A percentile compares a stretch with the other conserved stretches of the same genome.
Evolutionary conservation across 2,113 vertebrate species (phyloP).

Genomic region (Corythornis cristatus): DNA sequence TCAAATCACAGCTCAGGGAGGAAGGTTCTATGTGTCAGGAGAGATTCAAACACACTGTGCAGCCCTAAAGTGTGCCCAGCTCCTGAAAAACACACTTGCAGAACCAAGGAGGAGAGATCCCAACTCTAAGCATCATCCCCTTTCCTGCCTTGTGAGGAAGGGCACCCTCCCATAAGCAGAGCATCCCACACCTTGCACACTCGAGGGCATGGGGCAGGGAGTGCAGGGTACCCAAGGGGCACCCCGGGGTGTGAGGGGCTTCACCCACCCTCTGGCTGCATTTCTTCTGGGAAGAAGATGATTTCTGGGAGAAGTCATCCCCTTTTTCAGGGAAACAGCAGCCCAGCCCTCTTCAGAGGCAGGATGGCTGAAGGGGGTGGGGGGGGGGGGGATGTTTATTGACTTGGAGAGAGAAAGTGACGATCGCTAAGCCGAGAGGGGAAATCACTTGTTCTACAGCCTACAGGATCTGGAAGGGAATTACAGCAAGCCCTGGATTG

Average conservation of each 20-base stretch:
- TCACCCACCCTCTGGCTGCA: fast-evolving
- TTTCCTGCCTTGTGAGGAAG: not conserved
- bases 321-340: not conserved
- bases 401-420: not conserved
- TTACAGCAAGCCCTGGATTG: not conserved
- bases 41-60: not conserved
- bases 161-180: not conserved
- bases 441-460: not conserved
- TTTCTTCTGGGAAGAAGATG: not conserved
- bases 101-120: not conserved
- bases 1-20: not conserved
- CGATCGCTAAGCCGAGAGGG: not conserved
- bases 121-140: not conserved
- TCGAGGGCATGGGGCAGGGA: not conserved
- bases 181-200: too few relatives aligned
- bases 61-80: not conserved
- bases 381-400: not conserved
- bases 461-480: not conserved
- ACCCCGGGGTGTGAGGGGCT: fast-evolving
- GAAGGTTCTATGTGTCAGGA: not conserved
- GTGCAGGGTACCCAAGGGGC: fast-evolving
- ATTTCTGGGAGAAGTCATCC: too few relatives aligned
- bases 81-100: not conserved
- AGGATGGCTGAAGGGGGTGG: not conserved
- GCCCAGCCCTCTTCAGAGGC: not conserved